Evolutionary conservation across 35 echinoderm and acorn worm species (phyloP), one percentile per base, ranked within the genome.

Genomic region (Lytechinus variegatus): DNA sequence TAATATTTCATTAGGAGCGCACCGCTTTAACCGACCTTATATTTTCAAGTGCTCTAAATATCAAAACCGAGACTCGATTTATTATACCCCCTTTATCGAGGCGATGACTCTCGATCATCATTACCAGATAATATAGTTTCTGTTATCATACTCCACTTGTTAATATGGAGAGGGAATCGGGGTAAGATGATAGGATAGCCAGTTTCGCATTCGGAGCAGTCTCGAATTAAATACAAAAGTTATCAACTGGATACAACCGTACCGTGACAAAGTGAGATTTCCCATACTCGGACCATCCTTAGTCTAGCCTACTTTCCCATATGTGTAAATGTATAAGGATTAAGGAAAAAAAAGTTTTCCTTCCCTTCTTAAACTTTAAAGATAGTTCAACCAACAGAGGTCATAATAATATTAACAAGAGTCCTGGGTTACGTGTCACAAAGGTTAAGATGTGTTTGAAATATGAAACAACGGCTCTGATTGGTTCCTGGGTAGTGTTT

Each of bases 51-150:
- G 51, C 52, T 52, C 19, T 52, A 52, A 89, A 27, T 12, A 89
- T 89, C 87, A 89, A 89, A 89, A 89, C 27, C 87, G 87, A 89
- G 28, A 89, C 7, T 89, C 52, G 9, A 89, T 89, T 89, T 89
- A 89, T 89, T 52, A 89, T 29, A 28, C 28, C 52, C 52, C 87
- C 51, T 89, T 89, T 52, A 52, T 52, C 87, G 28, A 0, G 28
- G 13, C 8, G 87, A 89, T 89, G 9, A 89, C 51, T 89, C 13
- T 28, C 87, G n/a, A 16, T 28, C 87, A 89, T 89, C 87, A 89
- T 89, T 10, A 89, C 87, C 9, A 33, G 87, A 89, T 89, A 89
- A 89, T 53, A 89, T 7, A 16, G 87, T 89, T 89, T 89, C 87
- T 33, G 87, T 89, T 89, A 21, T 71, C 24, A 71, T 71, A 24